A percentile compares a stretch with the other conserved stretches of the same genome.
These are phyloP conservation scores for Copsychus sechellarum DNA, from an alignment of 2,113 vertebrate genomes.

Conservation along the genomic window DNA sequence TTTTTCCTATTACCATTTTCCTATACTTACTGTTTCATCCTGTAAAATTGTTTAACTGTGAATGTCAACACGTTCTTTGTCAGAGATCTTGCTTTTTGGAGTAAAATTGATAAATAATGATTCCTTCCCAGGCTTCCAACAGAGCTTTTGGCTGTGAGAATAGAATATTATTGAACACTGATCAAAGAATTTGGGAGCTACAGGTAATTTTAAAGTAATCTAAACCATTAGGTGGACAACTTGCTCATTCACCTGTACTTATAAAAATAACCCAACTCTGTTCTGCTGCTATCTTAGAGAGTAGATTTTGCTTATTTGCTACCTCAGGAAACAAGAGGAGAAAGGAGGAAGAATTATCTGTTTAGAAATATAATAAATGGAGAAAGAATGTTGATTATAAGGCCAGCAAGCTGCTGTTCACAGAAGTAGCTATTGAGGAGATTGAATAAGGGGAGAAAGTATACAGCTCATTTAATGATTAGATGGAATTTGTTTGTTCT, in stretches of 20 bases:
- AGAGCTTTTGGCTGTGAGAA: neutral
- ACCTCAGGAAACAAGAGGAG: neutral
- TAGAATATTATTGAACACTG: neutral
- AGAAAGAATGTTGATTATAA: neutral
- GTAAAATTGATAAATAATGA: neutral
- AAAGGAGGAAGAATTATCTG: neutral
- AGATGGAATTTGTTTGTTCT: neutral
- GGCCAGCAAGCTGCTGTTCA: neutral
- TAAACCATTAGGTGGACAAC: neutral
- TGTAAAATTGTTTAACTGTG: neutral
- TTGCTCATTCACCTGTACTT: neutral
- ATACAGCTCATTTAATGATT: neutral
- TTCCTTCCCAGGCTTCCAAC: neutral
- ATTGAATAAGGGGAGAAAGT: neutral
- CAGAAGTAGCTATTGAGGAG: neutral
- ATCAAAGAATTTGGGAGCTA: neutral
- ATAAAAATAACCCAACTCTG: neutral
- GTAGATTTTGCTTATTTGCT: neutral
- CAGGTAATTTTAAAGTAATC: neutral
- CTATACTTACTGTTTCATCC: neutral
- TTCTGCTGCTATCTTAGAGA: neutral
- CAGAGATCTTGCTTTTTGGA: neutral
- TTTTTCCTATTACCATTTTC: neutral
- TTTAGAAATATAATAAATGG: neutral
- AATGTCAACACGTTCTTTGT: neutral